Evolutionary conservation across 1,140 invertebrate genomes (phyloP).

Genomic region (Brachionus sp.): DNA sequence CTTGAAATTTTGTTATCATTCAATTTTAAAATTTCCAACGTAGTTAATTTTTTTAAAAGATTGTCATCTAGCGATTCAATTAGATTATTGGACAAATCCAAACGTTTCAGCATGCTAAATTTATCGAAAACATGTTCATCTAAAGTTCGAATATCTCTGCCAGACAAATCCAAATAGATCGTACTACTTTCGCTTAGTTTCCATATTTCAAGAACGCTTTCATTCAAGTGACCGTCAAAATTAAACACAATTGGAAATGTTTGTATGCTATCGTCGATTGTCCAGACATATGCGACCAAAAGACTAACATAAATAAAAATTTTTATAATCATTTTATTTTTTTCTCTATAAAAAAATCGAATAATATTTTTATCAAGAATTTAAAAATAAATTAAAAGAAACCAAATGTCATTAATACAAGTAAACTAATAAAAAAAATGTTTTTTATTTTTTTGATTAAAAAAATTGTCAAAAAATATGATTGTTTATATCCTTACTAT

Average conservation of each 20-base stretch:
- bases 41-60: background rate
- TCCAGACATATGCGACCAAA: background rate
- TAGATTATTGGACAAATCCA: background rate
- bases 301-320: background rate
- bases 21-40: background rate
- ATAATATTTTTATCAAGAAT: background rate
- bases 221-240: background rate
- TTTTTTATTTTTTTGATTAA: background rate
- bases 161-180: background rate
- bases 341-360: background rate
- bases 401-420: background rate
- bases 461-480: background rate
- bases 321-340: background rate
- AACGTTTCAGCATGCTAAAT: background rate
- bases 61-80: background rate
- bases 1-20: background rate
- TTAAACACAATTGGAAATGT: background rate
- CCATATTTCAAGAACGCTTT: background rate
- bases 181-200: background rate
- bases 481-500: background rate
- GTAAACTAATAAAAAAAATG: too few relatives aligned
- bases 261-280: background rate
- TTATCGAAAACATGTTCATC: background rate
- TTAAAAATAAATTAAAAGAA: background rate
- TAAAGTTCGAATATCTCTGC: background rate